These are phyloP conservation scores for Barbus barbus DNA, from an alignment of 2,113 vertebrate species.

Conservation along the genomic window DNA sequence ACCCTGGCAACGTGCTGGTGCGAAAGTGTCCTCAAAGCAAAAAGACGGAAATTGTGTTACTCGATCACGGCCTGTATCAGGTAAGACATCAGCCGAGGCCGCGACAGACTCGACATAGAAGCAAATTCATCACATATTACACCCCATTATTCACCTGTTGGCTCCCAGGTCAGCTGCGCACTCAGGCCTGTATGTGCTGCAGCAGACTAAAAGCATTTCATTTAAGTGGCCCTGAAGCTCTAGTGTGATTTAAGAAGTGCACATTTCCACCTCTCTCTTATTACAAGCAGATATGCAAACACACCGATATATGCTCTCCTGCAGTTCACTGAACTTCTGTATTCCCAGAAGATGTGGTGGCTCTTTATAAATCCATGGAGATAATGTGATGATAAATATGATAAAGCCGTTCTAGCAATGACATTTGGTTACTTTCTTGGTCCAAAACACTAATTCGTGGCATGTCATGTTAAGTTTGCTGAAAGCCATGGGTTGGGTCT, in stretches of 20 bases:
- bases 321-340: background rate
- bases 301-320: background rate
- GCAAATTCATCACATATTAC: conserved; percentile 65
- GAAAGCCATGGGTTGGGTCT: conserved; percentile 28
- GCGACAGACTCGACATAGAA: conserved; percentile 32
- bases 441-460: conserved; percentile 59
- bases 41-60: conserved; percentile 84
- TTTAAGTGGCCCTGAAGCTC: conserved; percentile 68
- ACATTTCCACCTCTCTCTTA: conserved; percentile 1
- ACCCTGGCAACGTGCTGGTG: conserved; percentile 93
- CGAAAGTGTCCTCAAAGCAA: conserved; percentile 78
- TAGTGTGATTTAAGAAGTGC: conserved; percentile 37
- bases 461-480: conserved; percentile 33
- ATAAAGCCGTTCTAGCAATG: background rate
- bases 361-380: conserved; percentile 55
- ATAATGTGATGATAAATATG: conserved; percentile 59
- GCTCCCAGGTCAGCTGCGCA: conserved; percentile 52
- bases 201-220: conserved; percentile 72
- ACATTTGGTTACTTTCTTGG: conserved; percentile 38
- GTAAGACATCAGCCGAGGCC: conserved; percentile 68
- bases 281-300: conserved; percentile 39
- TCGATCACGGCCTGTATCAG: conserved; percentile 98
- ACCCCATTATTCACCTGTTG: conserved; percentile 67
- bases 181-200: conserved; percentile 30
- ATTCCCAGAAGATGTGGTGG: conserved; percentile 28